Base-by-base conservation (phyloP, 1,140 invertebrate genomes). In the Orchesella cincta region DNA sequence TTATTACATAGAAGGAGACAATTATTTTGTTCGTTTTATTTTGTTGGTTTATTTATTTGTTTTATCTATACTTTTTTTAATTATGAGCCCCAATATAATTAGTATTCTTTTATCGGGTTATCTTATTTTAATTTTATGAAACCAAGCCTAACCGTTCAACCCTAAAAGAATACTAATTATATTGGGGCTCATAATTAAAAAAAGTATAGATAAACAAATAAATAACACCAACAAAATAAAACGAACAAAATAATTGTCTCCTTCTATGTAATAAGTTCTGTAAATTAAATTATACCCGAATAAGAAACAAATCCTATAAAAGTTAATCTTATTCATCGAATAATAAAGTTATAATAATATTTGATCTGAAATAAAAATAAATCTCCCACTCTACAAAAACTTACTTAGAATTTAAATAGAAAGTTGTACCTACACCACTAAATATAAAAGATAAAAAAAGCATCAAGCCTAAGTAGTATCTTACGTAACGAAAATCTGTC, bases 141-240 rank as follows among this genome's bases (percentile, higher is more conserved):
- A 89, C 85, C 82, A 90, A 85, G 0, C 90, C 90, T 84, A 91
- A 87, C 0, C 89, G 89, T 92, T 90, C 81, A 90, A 91, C 0
- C 90, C 90, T 84, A 91, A 87, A 84, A 91, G 87, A 88, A 91
- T 90, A 83, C 86, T 88, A 86, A 91, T 85, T 85, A 91, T 85
- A 89, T 90, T 90, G 80, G 88, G 88, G 14, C 88, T 88, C 84
- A 90, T 86, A 90, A 91, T 89, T 87, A 91, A 86, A 82, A 91
- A 85, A 81, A 90, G 84, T 87, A 91, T 91, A n/a, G 88, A 90
- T 67, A 89, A 82, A 82, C 90, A 86, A 89, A 91, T 91, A 85
- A 90, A 84, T 82, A 89, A 84, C 77, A 90, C 86, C 85, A 90
- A 86, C 78, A 81, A 79, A 85, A 87, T 85, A 87, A 88, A 91